phyloP scores from a whole-genome alignment of 1,140 invertebrate genomes.

The Zaprionus nigranus region DNA sequence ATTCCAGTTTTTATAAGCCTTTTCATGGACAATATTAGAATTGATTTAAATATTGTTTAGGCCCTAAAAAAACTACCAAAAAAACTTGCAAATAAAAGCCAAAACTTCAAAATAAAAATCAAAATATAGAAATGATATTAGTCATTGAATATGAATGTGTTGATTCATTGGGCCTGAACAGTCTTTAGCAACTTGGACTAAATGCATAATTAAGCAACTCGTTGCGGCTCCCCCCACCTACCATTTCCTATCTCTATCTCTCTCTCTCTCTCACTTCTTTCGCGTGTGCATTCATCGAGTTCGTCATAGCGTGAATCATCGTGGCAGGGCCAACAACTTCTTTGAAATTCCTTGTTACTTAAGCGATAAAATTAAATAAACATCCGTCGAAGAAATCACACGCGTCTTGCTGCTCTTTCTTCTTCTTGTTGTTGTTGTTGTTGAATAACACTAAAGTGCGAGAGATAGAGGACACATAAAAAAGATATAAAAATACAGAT shows the following conservation, averaged over 20 bases:
- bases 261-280: neutral
- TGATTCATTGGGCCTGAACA: slow-evolving; percentile 2
- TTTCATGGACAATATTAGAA: no score
- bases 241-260: neutral
- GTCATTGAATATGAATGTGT: neutral
- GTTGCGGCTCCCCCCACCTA: neutral
- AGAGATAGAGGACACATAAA: slow-evolving; percentile 15
- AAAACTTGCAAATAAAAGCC: no score
- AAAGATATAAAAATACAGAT: neutral
- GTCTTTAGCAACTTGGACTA: neutral
- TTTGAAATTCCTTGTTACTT: slow-evolving; percentile 57
- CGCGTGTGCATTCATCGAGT: slow-evolving; percentile 40
- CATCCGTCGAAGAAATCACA: slow-evolving; percentile 53
- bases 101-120: neutral
- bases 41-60: no score
- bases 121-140: neutral
- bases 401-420: slow-evolving; percentile 13
- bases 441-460: slow-evolving; percentile 40
- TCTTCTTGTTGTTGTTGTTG: slow-evolving; percentile 8
- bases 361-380: slow-evolving; percentile 65
- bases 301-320: slow-evolving; percentile 58
- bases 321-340: slow-evolving; percentile 54
- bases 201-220: slow-evolving; percentile 8
- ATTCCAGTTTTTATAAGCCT: no score
- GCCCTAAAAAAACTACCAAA: no score